phyloP scores from a whole-genome alignment of 2,113 vertebrate species.

The Amblyornis subalaris region DNA sequence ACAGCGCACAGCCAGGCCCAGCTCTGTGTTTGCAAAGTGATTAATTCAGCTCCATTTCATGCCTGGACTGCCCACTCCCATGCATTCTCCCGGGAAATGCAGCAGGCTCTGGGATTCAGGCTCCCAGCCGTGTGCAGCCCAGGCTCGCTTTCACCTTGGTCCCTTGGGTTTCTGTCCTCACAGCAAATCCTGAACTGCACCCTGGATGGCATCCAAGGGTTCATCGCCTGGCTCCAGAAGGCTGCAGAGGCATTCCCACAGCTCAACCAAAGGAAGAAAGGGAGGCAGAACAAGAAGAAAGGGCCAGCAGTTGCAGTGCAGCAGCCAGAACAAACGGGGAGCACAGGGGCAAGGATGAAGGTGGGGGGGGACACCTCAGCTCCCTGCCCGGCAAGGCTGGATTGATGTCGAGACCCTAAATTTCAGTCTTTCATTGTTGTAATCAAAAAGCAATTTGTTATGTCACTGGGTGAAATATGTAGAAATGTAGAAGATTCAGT shows the following conservation, averaged over 20 bases:
- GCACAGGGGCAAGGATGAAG: fast-evolving
- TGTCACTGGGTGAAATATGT: no score
- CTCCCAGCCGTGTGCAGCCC: not conserved
- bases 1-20: not conserved
- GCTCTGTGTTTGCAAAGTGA: not conserved
- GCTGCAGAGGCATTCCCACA: constrained; percentile 89
- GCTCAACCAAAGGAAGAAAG: constrained; percentile 92
- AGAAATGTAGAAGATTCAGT: no score
- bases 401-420: no score
- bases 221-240: constrained; percentile 90
- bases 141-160: not conserved
- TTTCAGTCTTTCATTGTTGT: no score
- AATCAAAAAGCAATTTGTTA: no score
- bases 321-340: not conserved
- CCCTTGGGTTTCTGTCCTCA: not conserved
- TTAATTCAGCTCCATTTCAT: not conserved
- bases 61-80: not conserved
- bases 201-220: constrained; percentile 92
- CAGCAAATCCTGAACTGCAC: constrained; percentile 88
- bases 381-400: not conserved
- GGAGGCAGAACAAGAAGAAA: constrained; percentile 91
- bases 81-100: not conserved
- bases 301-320: constrained; percentile 83
- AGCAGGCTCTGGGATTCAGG: not conserved
- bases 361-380: not conserved